These are phyloP conservation scores for Etheostoma spectabile DNA, from an alignment of 2,113 vertebrate genomes.

Conservation along the genomic window DNA sequence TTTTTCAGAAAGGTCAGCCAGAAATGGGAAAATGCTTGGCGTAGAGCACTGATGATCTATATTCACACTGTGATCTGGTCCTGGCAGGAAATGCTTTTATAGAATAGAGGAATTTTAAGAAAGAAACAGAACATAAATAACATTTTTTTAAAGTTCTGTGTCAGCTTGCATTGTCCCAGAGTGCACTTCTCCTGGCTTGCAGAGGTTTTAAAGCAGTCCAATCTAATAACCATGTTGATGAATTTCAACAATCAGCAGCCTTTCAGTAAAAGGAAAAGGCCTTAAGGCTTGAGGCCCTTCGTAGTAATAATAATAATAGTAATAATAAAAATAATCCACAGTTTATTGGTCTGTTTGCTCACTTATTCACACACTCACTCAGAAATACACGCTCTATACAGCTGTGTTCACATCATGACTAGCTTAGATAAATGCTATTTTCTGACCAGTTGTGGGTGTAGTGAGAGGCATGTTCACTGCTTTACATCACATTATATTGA, in stretches of 20 bases:
- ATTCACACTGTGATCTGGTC: conserved; percentile 23
- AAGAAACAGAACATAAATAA: conserved; percentile 3
- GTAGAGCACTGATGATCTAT: conserved; percentile 19
- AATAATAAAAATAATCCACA: not conserved
- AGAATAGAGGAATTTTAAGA: not conserved
- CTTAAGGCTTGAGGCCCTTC: conserved; percentile 6
- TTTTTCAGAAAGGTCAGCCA: conserved; percentile 54
- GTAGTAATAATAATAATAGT: conserved; percentile 12
- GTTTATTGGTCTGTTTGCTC: conserved; percentile 11
- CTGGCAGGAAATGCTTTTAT: conserved; percentile 24
- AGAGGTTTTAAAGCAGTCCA: conserved; percentile 19
- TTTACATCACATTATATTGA: conserved; percentile 7
- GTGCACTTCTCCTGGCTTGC: conserved; percentile 9
- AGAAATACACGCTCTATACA: not conserved
- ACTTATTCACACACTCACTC: not conserved
- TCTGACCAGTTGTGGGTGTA: not conserved
- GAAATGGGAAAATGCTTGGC: conserved; percentile 12
- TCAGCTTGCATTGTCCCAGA: conserved; percentile 20
- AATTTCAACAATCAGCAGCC: conserved; percentile 34
- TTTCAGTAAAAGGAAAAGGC: conserved; percentile 24
- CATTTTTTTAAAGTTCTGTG: not conserved
- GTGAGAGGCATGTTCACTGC: too few relatives aligned
- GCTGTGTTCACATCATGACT: not conserved
- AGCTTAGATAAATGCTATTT: not conserved
- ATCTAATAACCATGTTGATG: conserved; percentile 8